phyloP scores from a whole-genome alignment of 2,888 invertebrate genomes.

The Brachypterus glaber region DNA sequence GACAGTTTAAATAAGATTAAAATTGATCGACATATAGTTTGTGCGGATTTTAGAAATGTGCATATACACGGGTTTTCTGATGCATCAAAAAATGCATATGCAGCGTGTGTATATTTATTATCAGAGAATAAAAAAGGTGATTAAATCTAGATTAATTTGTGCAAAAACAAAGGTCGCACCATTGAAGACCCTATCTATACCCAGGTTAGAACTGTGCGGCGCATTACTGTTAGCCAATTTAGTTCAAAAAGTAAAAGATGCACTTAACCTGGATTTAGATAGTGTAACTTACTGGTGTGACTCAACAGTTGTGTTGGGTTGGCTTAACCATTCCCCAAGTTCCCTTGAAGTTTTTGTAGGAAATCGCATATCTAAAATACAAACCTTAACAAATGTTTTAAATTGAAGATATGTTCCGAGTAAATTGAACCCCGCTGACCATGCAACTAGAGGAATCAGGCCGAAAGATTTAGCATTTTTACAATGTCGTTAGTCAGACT shows the following conservation, averaged over 20 bases:
- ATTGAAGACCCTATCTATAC: constrained; percentile 5
- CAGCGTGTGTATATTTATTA: constrained; percentile 5
- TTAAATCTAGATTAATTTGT: constrained; percentile 7
- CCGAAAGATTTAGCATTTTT: too few relatives aligned
- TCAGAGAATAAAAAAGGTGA: background rate
- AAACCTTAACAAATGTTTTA: background rate
- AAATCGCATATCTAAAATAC: constrained; percentile 11
- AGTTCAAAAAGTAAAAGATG: too few relatives aligned
- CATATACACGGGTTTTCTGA: constrained; percentile 13
- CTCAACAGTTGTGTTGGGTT: too few relatives aligned
- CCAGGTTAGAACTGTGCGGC: too few relatives aligned
- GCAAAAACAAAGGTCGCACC: too few relatives aligned
- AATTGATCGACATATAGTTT: constrained; percentile 7
- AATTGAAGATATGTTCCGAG: constrained; percentile 9
- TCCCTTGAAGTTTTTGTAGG: too few relatives aligned
- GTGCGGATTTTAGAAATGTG: background rate
- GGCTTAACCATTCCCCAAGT: too few relatives aligned
- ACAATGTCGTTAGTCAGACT: too few relatives aligned
- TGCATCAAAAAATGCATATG: constrained; percentile 11
- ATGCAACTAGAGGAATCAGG: constrained; percentile 5
- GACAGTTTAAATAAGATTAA: constrained; percentile 2
- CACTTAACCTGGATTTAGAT: too few relatives aligned
- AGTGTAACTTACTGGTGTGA: too few relatives aligned
- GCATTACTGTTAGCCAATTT: too few relatives aligned
- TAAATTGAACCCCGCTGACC: constrained; percentile 10